These are phyloP conservation scores for Tinamus major DNA, from an alignment of 2,797 vertebrate species.

Conservation along the genomic window DNA sequence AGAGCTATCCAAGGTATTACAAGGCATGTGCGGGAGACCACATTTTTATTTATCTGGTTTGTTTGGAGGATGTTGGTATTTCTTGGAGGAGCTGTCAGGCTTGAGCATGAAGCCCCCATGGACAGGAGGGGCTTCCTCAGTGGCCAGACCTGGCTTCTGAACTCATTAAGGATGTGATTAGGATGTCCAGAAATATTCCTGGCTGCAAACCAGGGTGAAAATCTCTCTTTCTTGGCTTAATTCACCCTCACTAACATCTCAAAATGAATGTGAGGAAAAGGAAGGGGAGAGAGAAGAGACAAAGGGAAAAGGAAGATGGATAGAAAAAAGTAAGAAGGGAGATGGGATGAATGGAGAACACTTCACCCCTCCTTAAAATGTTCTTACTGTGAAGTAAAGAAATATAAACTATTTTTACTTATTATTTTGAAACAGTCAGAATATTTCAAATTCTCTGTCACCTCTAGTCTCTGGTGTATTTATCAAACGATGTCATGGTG, in stretches of 20 bases:
- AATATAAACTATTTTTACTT: neutral
- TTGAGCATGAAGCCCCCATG: neutral
- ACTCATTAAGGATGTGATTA: neutral
- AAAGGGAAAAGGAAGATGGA: neutral
- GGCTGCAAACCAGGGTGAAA: neutral
- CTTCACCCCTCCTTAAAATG: neutral
- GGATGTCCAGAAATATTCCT: constrained; percentile 13
- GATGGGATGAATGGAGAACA: neutral
- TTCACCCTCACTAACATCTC: neutral
- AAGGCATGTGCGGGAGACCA: neutral
- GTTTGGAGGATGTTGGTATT: neutral
- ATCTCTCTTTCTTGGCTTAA: neutral
- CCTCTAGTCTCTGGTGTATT: neutral
- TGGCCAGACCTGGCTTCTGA: neutral
- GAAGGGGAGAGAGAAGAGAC: neutral
- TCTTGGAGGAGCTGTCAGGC: neutral
- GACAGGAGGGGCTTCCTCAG: neutral
- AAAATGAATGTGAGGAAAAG: neutral
- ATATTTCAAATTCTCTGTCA: neutral
- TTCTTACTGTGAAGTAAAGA: neutral
- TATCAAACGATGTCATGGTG: neutral
- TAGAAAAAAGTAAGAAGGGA: neutral
- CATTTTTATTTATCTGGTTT: neutral
- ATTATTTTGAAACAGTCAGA: neutral
- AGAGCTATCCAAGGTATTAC: neutral